Conservation (phyloP, 2,888 invertebrate species). For the Leucoma salicis region DNA sequence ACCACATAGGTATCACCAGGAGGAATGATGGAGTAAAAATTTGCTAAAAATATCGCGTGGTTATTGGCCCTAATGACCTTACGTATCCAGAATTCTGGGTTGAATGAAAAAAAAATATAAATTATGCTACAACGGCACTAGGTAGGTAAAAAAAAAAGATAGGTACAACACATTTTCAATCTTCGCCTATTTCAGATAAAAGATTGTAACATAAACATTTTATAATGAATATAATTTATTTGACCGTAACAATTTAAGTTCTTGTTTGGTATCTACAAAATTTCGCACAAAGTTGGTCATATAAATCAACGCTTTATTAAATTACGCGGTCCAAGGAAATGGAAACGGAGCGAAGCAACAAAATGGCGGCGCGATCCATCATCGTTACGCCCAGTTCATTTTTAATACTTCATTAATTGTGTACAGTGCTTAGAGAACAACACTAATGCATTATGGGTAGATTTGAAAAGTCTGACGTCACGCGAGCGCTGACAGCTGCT, state of each 20-base stretch:
- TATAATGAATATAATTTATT: slow-evolving; percentile 9
- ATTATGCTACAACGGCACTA: too few relatives aligned
- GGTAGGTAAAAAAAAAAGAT: too few relatives aligned
- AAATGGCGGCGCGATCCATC: slow-evolving; percentile 23
- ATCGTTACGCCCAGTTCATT: slow-evolving; percentile 21
- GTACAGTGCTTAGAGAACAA: slow-evolving; percentile 8
- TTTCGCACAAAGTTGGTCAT: slow-evolving; percentile 8
- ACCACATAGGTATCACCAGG: too few relatives aligned
- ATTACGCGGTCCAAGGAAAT: slow-evolving; percentile 8
- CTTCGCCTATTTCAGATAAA: too few relatives aligned
- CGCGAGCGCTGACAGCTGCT: not conserved
- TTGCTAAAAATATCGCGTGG: too few relatives aligned
- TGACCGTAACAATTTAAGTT: slow-evolving; percentile 15
- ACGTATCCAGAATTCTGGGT: too few relatives aligned
- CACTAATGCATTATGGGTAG: slow-evolving; percentile 14
- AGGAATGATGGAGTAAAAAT: too few relatives aligned
- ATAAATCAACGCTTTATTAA: slow-evolving; percentile 20
- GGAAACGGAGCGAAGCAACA: slow-evolving; percentile 5
- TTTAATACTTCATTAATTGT: slow-evolving; percentile 21
- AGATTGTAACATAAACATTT: too few relatives aligned
- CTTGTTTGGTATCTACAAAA: slow-evolving; percentile 7
- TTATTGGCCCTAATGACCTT: too few relatives aligned
- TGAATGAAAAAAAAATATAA: too few relatives aligned
- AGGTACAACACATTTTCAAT: too few relatives aligned
- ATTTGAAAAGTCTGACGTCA: slow-evolving; percentile 5